A percentile compares a stretch with the other conserved stretches of the same genome.
phyloP scores from a whole-genome alignment of 2,113 vertebrate genomes.

The Scopus umbretta region DNA sequence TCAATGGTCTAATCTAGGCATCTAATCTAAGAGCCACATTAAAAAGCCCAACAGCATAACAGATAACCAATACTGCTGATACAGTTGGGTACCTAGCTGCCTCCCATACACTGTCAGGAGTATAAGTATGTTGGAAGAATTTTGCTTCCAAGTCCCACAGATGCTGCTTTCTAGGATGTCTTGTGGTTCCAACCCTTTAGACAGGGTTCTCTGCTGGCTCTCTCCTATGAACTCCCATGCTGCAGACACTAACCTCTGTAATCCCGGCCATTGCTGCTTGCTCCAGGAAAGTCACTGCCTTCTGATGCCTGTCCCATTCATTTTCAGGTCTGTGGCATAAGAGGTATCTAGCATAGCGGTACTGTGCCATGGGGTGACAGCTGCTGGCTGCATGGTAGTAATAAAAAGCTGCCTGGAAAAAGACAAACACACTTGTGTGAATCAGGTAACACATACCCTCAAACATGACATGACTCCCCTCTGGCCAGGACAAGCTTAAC shows the following conservation, averaged over 20 bases:
- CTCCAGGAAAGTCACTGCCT: conserved; percentile 75
- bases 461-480: background rate
- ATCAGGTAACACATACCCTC: background rate
- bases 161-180: background rate
- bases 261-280: conserved; percentile 79
- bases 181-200: background rate
- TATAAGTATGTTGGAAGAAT: background rate
- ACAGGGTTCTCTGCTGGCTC: background rate
- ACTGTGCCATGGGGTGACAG: conserved; percentile 86
- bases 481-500: background rate
- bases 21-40: background rate
- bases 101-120: background rate
- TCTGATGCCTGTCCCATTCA: conserved; percentile 33
- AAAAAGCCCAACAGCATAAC: background rate
- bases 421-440: background rate
- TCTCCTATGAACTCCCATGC: background rate
- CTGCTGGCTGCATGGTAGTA: conserved; percentile 80
- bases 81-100: background rate
- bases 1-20: background rate
- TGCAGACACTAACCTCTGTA: conserved; percentile 73
- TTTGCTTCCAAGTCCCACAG: background rate
- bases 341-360: conserved; percentile 82
- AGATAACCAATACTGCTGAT: background rate
- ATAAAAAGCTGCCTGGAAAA: conserved; percentile 79
- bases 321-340: conserved; percentile 66